Evolutionary conservation across 2,113 vertebrate species (phyloP).

Genomic region (Erythrocercus mccallii): DNA sequence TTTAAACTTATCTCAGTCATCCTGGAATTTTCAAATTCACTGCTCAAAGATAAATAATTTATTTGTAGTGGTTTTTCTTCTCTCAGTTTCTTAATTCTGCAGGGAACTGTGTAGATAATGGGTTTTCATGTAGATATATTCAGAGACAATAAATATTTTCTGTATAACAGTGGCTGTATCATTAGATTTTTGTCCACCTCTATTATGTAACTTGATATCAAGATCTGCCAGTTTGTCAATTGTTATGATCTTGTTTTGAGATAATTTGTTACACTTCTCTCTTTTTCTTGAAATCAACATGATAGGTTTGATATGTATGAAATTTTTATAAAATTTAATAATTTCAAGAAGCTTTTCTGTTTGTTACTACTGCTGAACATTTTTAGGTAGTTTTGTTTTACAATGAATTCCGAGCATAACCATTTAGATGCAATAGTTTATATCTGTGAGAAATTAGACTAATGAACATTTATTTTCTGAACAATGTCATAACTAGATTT

Average conservation of each 20-base stretch:
- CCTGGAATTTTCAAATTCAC: neutral
- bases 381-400: neutral
- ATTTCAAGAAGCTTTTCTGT: neutral
- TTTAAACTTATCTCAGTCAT: neutral
- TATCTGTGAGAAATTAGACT: neutral
- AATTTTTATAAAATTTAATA: neutral
- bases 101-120: neutral
- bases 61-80: neutral
- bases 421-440: neutral
- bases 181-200: neutral
- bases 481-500: neutral
- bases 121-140: neutral
- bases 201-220: neutral
- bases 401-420: neutral
- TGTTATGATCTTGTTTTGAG: neutral
- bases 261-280: neutral
- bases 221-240: neutral
- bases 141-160: neutral
- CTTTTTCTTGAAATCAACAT: neutral
- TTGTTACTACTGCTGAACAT: neutral
- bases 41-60: neutral
- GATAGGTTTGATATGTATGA: neutral
- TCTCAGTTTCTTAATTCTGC: neutral
- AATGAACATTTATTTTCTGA: neutral
- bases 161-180: neutral